These are phyloP conservation scores for Hyposmocoma kahamanoa DNA, from an alignment of 1,140 invertebrate genomes.

Conservation along the genomic window DNA sequence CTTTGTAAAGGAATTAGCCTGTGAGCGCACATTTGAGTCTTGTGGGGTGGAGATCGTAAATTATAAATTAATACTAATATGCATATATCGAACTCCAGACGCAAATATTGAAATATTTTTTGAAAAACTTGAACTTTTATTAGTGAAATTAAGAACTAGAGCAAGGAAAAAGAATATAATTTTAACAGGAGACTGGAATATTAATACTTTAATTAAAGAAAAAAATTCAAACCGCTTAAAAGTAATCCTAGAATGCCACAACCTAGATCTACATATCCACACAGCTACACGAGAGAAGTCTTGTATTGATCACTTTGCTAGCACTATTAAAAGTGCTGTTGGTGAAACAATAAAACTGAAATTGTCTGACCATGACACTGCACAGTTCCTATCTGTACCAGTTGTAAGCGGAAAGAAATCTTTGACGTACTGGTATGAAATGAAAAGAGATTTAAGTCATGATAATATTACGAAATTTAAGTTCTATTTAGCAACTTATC, in stretches of 20 bases:
- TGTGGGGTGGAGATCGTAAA: too few relatives aligned
- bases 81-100: not conserved
- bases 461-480: not conserved
- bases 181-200: not conserved
- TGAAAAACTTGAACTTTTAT: not conserved
- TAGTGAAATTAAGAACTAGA: not conserved
- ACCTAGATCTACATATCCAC: not conserved
- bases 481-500: not conserved
- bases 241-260: too few relatives aligned
- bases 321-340: not conserved
- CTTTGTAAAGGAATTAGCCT: not conserved
- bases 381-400: not conserved
- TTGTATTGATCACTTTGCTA: constrained; percentile 1
- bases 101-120: not conserved
- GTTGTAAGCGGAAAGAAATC: not conserved
- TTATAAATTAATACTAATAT: not conserved
- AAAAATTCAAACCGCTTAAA: too few relatives aligned
- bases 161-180: not conserved
- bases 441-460: not conserved
- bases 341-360: not conserved
- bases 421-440: not conserved
- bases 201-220: constrained; percentile 1
- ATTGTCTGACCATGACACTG: not conserved
- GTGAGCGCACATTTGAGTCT: not conserved
- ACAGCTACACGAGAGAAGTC: not conserved